A percentile compares a stretch with the other conserved stretches of the same genome.
Conservation (phyloP, 2,888 invertebrate species). For the Diarsia dahlii region DNA sequence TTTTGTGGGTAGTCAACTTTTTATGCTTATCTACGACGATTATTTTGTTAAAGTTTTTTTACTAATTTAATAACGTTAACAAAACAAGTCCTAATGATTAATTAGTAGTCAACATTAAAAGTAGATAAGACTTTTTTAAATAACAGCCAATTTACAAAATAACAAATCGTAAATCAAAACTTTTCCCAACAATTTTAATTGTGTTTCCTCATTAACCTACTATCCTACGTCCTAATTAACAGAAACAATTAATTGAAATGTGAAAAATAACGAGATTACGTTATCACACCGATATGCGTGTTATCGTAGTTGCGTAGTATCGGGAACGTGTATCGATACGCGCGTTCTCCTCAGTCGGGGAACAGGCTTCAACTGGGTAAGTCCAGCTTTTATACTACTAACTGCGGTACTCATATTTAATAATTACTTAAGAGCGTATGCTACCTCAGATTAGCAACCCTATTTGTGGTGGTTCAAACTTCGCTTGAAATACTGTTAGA, state of each 20-base stretch:
- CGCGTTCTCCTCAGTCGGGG: conserved; percentile 23
- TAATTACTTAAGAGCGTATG: no score
- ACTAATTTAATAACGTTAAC: neutral
- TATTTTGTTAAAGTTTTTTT: conserved; percentile 3
- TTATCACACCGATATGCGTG: conserved; percentile 35
- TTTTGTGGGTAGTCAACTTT: neutral
- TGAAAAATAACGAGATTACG: conserved; percentile 40
- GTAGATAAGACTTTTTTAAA: neutral
- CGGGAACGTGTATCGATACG: conserved; percentile 14
- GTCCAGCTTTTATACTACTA: conserved; percentile 15
- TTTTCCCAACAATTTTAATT: neutral
- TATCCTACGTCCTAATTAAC: conserved; percentile 28
- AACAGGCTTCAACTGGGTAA: conserved; percentile 40
- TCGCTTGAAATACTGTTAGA: no score
- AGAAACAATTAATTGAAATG: conserved; percentile 44
- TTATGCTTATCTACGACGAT: neutral
- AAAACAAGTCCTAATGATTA: conserved; percentile 5
- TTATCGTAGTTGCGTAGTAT: conserved; percentile 25
- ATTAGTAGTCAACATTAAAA: conserved; percentile 20
- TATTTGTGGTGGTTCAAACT: no score
- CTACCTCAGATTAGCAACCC: no score
- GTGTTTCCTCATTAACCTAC: conserved; percentile 19
- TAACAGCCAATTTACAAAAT: conserved; percentile 22
- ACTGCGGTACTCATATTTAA: no score
- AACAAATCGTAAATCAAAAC: conserved; percentile 12